Conservation (phyloP, 1,140 invertebrate genomes). For the Drosophila jambulina region DNA sequence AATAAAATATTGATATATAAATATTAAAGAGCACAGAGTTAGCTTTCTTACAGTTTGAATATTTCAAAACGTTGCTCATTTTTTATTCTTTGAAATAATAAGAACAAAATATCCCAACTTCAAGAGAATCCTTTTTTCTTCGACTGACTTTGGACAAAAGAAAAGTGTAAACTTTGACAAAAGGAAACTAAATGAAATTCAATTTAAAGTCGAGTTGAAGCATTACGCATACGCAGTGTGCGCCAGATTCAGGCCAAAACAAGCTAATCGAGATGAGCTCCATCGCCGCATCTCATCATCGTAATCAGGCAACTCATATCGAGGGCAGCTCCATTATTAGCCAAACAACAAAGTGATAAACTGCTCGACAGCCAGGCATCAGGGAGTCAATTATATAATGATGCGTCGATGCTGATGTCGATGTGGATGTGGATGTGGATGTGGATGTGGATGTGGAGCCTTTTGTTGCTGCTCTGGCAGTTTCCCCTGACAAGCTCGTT, state of each 20-base stretch:
- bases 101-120: too few relatives aligned
- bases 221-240: conserved; percentile 46
- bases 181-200: conserved; percentile 4
- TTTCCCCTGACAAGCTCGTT: conserved; percentile 55
- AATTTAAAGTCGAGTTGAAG: conserved; percentile 10
- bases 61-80: background rate
- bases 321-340: conserved; percentile 39
- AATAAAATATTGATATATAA: background rate
- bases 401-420: conserved; percentile 21
- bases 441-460: conserved; percentile 21
- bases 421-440: conserved; percentile 24
- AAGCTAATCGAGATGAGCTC: conserved; percentile 5
- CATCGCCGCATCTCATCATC: conserved; percentile 13
- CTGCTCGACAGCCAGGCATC: conserved; percentile 55
- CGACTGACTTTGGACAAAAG: background rate
- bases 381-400: conserved; percentile 62
- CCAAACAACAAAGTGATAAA: conserved; percentile 59
- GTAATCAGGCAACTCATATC: conserved; percentile 26
- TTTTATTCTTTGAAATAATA: background rate
- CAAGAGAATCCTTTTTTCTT: background rate
- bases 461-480: conserved; percentile 23
- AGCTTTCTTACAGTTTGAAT: background rate
- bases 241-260: background rate
- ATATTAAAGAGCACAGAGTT: background rate
- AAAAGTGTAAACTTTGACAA: background rate